Base-by-base conservation (phyloP, 2,797 vertebrate genomes). In the Ptychobarbus kaznakovi region DNA sequence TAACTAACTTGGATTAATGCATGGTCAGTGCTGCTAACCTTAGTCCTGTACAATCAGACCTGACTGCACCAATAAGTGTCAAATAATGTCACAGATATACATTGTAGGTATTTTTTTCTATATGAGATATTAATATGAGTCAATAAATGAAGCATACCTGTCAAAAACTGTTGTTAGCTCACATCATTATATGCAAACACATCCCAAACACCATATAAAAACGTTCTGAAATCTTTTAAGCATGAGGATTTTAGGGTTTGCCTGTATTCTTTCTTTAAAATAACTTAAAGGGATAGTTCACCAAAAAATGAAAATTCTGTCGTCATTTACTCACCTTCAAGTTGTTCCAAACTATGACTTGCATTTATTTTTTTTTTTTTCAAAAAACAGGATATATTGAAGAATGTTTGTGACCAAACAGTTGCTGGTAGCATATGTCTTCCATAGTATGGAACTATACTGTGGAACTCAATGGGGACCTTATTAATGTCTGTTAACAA, bases 131-230 rank as follows among this genome's bases (percentile, higher is more conserved):
- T 65, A 83, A 73, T 32, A 85, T 12, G 42, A 81, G 77, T 68
- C 78, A 89, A 89, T 87, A 86, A 89, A 89, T 81, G 9, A 85
- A 83, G 65, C 22, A 42, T 81, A 70, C 15, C 66, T 81, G 66
- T 51, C 5, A 0, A 20, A 70, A 42, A 25, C 79, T 25, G 53
- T 44, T 61, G 16, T 51, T 6, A 63, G 25, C 6, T 65, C 16
- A 65, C n/a, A 35, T 70, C 8, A 61, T 77, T 76, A 56, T 40
- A 42, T 40, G 35, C 51, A 77, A 77, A 77, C 22, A 40, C 32
- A 56, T 53, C 12, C 11, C 3, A 35, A 32, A 46, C 10, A 66
- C 3, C 2, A 32, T 44, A 66, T 32, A 18, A 46, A 77, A 22
- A 6, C 3, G 0, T 68, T 49, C 11, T 15, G 9, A 66, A 65